These are phyloP conservation scores for Pachycephus smyrnensis DNA, from an alignment of 2,888 invertebrate genomes.

Conservation along the genomic window DNA sequence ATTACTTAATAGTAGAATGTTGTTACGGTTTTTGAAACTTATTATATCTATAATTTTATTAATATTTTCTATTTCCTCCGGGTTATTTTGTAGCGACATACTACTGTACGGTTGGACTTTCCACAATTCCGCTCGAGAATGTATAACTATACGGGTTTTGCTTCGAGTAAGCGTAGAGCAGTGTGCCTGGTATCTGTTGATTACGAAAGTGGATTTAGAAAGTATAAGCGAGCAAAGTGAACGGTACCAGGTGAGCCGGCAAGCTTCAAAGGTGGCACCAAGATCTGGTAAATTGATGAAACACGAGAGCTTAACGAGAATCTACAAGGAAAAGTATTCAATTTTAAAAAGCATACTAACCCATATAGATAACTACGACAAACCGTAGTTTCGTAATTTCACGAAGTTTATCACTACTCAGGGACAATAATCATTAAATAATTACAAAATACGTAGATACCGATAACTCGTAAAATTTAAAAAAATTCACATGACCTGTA, in stretches of 20 bases:
- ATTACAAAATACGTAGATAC: not conserved
- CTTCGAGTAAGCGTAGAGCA: not conserved
- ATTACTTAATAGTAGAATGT: not conserved
- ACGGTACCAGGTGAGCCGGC: constrained; percentile 42
- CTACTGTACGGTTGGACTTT: not conserved
- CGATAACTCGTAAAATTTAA: not conserved
- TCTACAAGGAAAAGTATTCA: not conserved
- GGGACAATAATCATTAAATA: not conserved
- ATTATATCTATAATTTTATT: not conserved
- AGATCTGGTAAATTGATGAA: not conserved
- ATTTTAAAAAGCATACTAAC: not conserved
- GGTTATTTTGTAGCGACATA: not conserved
- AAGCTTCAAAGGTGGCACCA: not conserved
- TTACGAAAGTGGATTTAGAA: constrained; percentile 67
- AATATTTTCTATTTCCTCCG: not conserved
- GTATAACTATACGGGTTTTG: not conserved
- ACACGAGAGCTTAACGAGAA: not conserved
- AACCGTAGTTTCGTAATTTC: not conserved
- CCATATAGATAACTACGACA: not conserved
- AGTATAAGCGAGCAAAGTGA: constrained; percentile 61
- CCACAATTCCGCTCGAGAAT: not conserved
- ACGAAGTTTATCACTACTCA: not conserved
- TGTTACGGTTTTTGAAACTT: not conserved
- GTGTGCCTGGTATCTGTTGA: constrained; percentile 29
- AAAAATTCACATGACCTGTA: not conserved